Base-by-base conservation (phyloP, 2,888 invertebrate genomes). In the Koerneria pararmatus region DNA sequence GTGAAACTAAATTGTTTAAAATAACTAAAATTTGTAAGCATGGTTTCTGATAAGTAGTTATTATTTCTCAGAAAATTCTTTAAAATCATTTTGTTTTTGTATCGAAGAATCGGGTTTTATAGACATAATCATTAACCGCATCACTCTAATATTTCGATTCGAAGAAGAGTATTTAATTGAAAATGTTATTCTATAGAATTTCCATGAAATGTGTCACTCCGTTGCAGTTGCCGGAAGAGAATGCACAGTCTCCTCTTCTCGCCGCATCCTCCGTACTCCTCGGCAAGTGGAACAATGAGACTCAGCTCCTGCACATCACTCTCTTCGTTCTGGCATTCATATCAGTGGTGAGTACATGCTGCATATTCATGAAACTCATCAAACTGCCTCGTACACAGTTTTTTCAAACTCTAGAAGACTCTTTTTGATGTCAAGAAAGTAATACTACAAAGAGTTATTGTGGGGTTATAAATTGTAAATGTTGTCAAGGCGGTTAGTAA, bases 291-390 rank as follows among this genome's bases (percentile, higher is more conserved):
- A 59, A 67, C 15, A 71, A 72, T 34, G 72, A 71, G 37, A 24
- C 61, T 24, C 69, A 71, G 31, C 67, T 74, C 22, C 67, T 75
- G 34, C 73, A 75, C 49, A 65, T 72, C 4, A 73, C 73, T 24
- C 69, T 77, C 1, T 61, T 75, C 29, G 72, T 70, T 8, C 65
- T 75, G 35, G 73, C 75, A 6, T 57, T 69, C 37, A 69, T 77
- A 15, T 73, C 76, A 19, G 71, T 74, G 35, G 58, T 72, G 15
- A 31, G 61, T 62, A 0, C 8, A 4, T 31, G 27, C 37, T 58
- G 29, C 22, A n/a, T n/a, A n/a, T n/a, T n/a, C n/a, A n/a, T n/a
- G n/a, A n/a, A n/a, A n/a, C n/a, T n/a, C n/a, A n/a, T n/a, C n/a
- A n/a, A n/a, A n/a, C n/a, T n/a, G n/a, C n/a, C n/a, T n/a, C n/a